Base-by-base conservation (phyloP, 2,888 invertebrate species). In the Leptinotarsa peninsularis region DNA sequence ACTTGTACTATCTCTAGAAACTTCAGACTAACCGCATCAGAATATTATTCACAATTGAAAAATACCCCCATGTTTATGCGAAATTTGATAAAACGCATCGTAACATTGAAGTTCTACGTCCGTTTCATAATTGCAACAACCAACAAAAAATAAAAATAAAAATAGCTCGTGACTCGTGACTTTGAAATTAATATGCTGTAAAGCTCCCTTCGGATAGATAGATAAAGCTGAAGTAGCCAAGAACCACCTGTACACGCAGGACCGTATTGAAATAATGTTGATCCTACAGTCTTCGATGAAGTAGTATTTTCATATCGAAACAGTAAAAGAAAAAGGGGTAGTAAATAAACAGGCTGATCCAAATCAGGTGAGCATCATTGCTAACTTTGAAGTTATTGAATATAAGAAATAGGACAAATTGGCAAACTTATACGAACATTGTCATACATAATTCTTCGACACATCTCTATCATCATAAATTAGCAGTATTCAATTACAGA, bases 171-270 rank as follows among this genome's bases (percentile, higher is more conserved):
- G 75, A 76, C 75, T 76, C 69, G 75, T 75, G 75, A 75, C 68
- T 75, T 75, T 71, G 72, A 68, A 70, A 76, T 76, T 76, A 76
- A 76, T 72, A 76, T 76, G 74, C 74, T 71, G 71, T 75, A 33
- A 71, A 71, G 71, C 74, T 75, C 74, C 74, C 74, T 75, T 71
- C 67, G 71, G 71, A 75, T 75, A 71, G 71, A 71, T 69, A 75
- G 74, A 75, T 75, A 75, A 75, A 75, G 74, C 74, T 71, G 74
- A 71, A 71, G 74, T 68, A 75, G 74, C 74, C 63, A 67, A 67
- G 68, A 71, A 71, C 71, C 74, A 75, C 74, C 74, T 75, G 74
- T 75, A 75, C 49, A 21, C 68, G 23, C 58, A 58, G 58, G 58
- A 14, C 27, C 58, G 58, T 18, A 58, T 58, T 58, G 15, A 14